phyloP scores from a whole-genome alignment of 1,140 invertebrate genomes.

The Drosophila mayri region DNA sequence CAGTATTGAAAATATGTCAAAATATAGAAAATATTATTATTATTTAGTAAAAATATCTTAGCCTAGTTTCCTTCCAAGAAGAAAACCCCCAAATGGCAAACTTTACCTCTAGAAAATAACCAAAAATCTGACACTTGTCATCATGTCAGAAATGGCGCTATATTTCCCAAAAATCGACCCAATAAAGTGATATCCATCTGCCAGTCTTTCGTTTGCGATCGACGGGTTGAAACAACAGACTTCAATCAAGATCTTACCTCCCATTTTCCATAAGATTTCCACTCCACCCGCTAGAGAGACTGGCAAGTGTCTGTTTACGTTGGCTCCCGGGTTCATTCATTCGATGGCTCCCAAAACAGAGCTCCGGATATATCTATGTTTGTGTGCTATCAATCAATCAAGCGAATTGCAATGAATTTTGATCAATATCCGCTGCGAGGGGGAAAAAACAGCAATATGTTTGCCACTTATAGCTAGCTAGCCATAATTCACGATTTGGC shows the following conservation, averaged over 20 bases:
- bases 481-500: constrained; percentile 61
- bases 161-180: constrained; percentile 9
- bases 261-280: constrained; percentile 18
- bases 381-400: constrained; percentile 73
- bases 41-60: too few species aligned
- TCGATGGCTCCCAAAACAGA: constrained; percentile 47
- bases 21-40: too few species aligned
- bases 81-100: not conserved
- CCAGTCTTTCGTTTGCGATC: constrained; percentile 28
- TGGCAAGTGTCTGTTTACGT: constrained; percentile 66
- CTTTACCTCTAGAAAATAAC: not conserved
- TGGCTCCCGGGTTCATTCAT: constrained; percentile 50
- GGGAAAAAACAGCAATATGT: constrained; percentile 34
- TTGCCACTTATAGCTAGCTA: constrained; percentile 28
- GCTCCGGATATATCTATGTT: constrained; percentile 50
- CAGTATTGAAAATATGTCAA: too few species aligned
- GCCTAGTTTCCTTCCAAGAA: too few species aligned
- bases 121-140: not conserved
- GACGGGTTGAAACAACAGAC: constrained; percentile 46
- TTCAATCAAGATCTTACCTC: constrained; percentile 45
- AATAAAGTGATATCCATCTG: constrained; percentile 35
- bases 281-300: constrained; percentile 11
- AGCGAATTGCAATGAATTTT: constrained; percentile 76
- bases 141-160: constrained; percentile 20
- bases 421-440: constrained; percentile 70